A percentile compares a stretch with the other conserved stretches of the same genome.
These are phyloP conservation scores for Parazoanthus atlanticus DNA, from an alignment of 92 coral and sea anemone genomes.

Conservation along the genomic window DNA sequence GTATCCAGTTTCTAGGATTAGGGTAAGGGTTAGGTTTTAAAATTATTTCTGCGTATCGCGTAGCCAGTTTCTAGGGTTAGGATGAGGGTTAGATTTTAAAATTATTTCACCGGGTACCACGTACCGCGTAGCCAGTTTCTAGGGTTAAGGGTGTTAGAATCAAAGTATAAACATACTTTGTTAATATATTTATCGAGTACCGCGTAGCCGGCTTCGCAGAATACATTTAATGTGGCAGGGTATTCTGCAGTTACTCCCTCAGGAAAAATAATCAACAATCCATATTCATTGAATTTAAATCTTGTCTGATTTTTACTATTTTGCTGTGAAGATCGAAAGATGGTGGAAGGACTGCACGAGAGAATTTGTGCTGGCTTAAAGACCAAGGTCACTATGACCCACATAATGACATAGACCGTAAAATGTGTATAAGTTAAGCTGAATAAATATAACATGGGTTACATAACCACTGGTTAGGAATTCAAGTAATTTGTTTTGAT, in stretches of 20 bases:
- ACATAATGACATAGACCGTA: not conserved
- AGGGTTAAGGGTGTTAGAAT: not conserved
- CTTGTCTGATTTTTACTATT: not conserved
- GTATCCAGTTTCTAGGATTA: not conserved
- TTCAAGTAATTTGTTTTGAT: not conserved
- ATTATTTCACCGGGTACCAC: no score
- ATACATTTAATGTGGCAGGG: not conserved
- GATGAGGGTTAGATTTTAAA: not conserved
- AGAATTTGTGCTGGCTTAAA: slow-evolving; percentile 11
- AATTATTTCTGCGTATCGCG: not conserved
- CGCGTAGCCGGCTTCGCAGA: not conserved
- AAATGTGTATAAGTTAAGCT: not conserved
- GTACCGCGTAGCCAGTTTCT: no score
- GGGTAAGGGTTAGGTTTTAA: not conserved
- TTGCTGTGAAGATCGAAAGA: not conserved
- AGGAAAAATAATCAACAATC: not conserved
- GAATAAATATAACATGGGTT: not conserved
- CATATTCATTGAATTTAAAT: no score
- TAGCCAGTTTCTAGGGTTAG: slow-evolving; percentile 2
- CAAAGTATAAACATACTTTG: slow-evolving; percentile 2
- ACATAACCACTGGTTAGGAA: not conserved
- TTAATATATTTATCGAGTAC: not conserved
- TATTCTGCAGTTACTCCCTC: slow-evolving; percentile 2
- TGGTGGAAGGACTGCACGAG: slow-evolving; percentile 9
- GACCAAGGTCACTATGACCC: slow-evolving; percentile 15